These are phyloP conservation scores for Odocoileus hemionus DNA, from an alignment of 2,113 vertebrate genomes.

Conservation along the genomic window DNA sequence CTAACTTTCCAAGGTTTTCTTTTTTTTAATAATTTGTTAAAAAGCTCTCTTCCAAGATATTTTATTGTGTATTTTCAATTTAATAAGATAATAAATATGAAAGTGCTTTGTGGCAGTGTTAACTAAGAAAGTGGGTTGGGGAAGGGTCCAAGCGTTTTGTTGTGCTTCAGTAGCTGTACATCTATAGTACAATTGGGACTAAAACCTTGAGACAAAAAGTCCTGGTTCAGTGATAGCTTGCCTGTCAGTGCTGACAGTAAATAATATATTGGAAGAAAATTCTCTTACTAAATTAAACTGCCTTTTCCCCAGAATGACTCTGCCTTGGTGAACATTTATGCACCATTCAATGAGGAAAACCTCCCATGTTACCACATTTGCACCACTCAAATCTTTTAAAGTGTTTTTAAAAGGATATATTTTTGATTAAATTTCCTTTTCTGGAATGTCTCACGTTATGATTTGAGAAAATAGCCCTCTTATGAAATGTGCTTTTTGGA, in stretches of 20 bases:
- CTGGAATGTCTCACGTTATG: conserved; percentile 28
- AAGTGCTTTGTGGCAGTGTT: not conserved
- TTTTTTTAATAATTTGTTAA: not conserved
- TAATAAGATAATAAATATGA: not conserved
- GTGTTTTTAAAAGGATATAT: not conserved
- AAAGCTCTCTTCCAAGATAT: not conserved
- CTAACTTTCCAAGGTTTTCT: not conserved
- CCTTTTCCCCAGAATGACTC: not conserved
- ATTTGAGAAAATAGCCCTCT: conserved; percentile 18
- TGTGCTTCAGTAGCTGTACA: not conserved
- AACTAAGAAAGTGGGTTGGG: not conserved
- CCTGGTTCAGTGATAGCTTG: not conserved
- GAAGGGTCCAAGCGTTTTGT: not conserved
- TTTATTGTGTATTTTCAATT: not conserved
- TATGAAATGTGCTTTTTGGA: conserved; percentile 41
- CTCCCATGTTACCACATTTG: not conserved
- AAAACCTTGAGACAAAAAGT: not conserved
- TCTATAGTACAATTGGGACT: not conserved
- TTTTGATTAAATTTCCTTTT: conserved; percentile 44
- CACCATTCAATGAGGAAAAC: not conserved
- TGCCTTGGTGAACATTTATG: not conserved
- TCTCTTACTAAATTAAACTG: not conserved
- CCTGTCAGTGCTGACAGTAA: not conserved
- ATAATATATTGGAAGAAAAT: not conserved
- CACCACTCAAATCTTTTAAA: not conserved